Percentiles rank a stretch among this genome's conserved stretches.
phyloP scores from a whole-genome alignment of 35 echinoderm and acorn worm species.

The Heliocidaris tuberculata region DNA sequence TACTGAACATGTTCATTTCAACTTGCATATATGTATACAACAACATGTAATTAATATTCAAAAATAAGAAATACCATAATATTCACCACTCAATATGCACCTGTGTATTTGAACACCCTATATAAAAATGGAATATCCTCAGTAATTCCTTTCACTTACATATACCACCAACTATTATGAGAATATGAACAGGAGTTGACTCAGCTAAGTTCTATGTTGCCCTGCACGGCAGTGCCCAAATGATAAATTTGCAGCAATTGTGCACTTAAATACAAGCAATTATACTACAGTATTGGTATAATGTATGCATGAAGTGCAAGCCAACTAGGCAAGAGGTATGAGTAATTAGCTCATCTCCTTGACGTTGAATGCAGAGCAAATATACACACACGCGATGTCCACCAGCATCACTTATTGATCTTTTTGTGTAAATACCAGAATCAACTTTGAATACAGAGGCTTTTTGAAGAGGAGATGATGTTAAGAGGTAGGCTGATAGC shows the following conservation, averaged over 20 bases:
- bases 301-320: neutral
- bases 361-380: neutral
- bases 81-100: neutral
- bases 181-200: neutral
- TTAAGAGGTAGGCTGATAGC: neutral
- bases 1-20: too few species aligned
- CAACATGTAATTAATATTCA: too few species aligned
- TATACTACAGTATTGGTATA: neutral
- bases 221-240: neutral
- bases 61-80: neutral
- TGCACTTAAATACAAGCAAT: neutral
- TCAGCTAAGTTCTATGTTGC: neutral
- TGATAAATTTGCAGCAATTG: neutral
- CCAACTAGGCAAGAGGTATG: neutral
- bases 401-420: neutral
- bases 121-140: neutral
- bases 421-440: neutral
- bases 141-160: neutral
- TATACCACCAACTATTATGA: neutral
- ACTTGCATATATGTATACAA: too few species aligned
- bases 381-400: neutral
- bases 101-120: neutral
- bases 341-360: neutral
- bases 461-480: neutral
- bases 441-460: neutral